Conservation (phyloP, 2,888 invertebrate species). For the Scaptomyza flava region DNA sequence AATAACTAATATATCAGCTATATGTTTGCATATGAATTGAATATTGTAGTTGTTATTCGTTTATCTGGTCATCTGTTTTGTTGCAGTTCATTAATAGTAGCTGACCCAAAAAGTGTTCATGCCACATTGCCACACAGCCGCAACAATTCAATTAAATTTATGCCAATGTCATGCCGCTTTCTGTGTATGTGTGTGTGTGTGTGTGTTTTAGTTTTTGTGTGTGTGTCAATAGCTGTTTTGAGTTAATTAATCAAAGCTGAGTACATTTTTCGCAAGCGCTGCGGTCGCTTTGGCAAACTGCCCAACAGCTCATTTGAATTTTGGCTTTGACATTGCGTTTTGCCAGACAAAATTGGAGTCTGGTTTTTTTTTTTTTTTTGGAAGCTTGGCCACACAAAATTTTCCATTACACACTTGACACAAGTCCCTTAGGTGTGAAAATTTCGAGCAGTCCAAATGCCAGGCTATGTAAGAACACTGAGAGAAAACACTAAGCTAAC, state of each 20-base stretch:
- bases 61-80: constrained; percentile 1
- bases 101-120: constrained; percentile 20
- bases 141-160: constrained; percentile 71
- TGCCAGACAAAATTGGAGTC: constrained; percentile 3
- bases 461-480: background rate
- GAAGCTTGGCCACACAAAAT: background rate
- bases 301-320: constrained; percentile 36
- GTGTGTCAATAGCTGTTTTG: constrained; percentile 68
- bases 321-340: background rate
- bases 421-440: background rate
- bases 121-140: constrained; percentile 33
- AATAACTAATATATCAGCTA: background rate
- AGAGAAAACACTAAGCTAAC: background rate
- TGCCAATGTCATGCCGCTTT: constrained; percentile 61
- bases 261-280: constrained; percentile 61
- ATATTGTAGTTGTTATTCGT: background rate
- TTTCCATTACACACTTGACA: background rate
- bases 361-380: background rate
- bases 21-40: background rate
- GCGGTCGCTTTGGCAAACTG: constrained; percentile 55
- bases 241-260: constrained; percentile 77
- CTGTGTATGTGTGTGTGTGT: constrained; percentile 10
- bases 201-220: constrained; percentile 11
- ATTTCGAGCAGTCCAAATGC: background rate
- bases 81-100: constrained; percentile 36